Evolutionary conservation across 1,140 invertebrate genomes (phyloP).

Genomic region (Holotrichia oblita): DNA sequence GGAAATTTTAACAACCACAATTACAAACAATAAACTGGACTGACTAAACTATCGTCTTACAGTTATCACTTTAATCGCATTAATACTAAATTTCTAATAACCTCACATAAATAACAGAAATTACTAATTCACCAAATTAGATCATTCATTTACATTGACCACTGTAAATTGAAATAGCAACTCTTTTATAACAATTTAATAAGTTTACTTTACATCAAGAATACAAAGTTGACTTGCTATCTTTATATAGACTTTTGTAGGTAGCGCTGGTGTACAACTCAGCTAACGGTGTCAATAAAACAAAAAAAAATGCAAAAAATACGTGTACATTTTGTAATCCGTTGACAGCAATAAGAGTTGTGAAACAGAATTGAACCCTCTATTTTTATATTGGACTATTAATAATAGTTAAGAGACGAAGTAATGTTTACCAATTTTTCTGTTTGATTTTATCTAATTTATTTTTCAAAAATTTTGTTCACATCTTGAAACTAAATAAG

Average conservation of each 20-base stretch:
- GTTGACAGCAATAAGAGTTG: slow-evolving; percentile 60
- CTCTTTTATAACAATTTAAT: no score
- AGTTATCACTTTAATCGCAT: no score
- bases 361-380: slow-evolving; percentile 61
- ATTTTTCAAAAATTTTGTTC: slow-evolving; percentile 55
- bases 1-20: no score
- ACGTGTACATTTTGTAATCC: slow-evolving; percentile 43
- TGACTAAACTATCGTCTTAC: no score
- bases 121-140: no score
- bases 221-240: neutral
- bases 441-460: slow-evolving; percentile 26
- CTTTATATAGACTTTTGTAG: neutral
- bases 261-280: slow-evolving; percentile 1
- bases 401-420: slow-evolving; percentile 54
- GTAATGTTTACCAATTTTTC: neutral
- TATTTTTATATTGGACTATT: slow-evolving; percentile 61
- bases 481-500: slow-evolving; percentile 45
- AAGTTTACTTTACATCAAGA: no score
- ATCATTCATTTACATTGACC: no score
- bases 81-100: no score
- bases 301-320: slow-evolving; percentile 39
- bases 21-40: no score
- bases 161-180: no score
- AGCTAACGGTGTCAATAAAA: slow-evolving; percentile 27
- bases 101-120: no score